Evolutionary conservation across 1,140 invertebrate species (phyloP).

Genomic region (Listronotus oregonensis): DNA sequence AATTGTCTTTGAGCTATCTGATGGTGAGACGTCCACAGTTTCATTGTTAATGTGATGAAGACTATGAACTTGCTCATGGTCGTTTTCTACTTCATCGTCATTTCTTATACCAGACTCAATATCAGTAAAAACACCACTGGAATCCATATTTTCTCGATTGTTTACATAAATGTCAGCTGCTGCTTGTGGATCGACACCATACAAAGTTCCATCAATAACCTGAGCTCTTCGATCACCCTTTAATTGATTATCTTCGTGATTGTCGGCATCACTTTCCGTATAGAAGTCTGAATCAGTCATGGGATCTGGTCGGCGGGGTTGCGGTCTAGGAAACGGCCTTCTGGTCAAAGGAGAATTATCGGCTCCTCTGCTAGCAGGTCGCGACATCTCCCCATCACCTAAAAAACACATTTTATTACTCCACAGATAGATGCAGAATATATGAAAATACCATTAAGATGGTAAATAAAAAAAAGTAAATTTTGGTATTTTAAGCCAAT

Average conservation of each 20-base stretch:
- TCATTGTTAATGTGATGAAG: constrained; percentile 36
- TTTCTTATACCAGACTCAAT: constrained; percentile 64
- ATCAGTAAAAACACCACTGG: constrained; percentile 83
- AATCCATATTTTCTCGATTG: constrained; percentile 77
- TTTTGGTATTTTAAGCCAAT: too few species aligned
- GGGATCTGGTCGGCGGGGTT: constrained; percentile 70
- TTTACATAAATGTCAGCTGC: constrained; percentile 58
- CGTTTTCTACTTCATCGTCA: constrained; percentile 48
- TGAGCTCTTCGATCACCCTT: constrained; percentile 71
- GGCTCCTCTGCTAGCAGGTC: constrained; percentile 75
- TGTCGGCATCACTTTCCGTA: constrained; percentile 84
- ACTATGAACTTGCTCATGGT: constrained; percentile 41
- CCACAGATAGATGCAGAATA: neutral
- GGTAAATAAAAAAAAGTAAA: too few species aligned
- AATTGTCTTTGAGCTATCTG: constrained; percentile 53
- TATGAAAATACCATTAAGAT: neutral
- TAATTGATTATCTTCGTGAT: constrained; percentile 71
- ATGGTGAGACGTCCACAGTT: constrained; percentile 50
- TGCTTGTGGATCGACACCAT: constrained; percentile 65
- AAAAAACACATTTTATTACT: constrained; percentile 45
- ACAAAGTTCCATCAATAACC: constrained; percentile 83
- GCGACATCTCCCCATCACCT: constrained; percentile 79
- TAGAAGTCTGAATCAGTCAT: constrained; percentile 91
- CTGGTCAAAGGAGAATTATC: constrained; percentile 66
- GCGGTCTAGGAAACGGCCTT: constrained; percentile 51